Evolutionary conservation across 2,113 vertebrate species (phyloP), one percentile per base, ranked within the genome.

Genomic region (Globicephala melas): DNA sequence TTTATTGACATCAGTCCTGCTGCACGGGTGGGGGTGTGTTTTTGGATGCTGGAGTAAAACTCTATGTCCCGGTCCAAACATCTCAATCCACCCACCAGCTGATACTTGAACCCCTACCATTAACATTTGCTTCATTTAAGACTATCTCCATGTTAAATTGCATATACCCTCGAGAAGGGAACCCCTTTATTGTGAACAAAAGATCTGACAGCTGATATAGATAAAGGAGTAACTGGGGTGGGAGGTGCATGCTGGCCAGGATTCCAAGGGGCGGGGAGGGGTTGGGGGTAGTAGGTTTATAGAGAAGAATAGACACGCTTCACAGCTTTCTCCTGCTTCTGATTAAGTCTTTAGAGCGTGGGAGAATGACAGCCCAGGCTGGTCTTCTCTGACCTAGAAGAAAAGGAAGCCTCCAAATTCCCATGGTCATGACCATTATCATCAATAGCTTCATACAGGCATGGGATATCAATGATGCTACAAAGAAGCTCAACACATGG

Each of bases 131-230:
- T 80, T 71, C 38, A 71, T 96, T 93, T 68, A 84, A 71, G 76
- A 89, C 55, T 41, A 11, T 71, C 83, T 91, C 41, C 60, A 70
- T 84, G 31, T 89, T 74, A 89, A 86, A 94, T 36, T 76, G 62
- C 60, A 82, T 67, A 86, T 14, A 55, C 17, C 25, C 44, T 63
- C 79, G 73, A 89, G 77, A 91, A 77, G 67, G 62, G 79, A 93
- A 60, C 70, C 65, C 58, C 36, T 89, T 89, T 65, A 58, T n/a
- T 44, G 12, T 31, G 50, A 93, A 76, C 76, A 77, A 89, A 96
- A 91, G 81, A 53, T 91, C 38, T 60, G 65, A 89, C 41, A 73
- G 94, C 67, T 77, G 96, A 93, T 71, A 67, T 38, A 74, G 94
- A 95, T 92, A 89, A 82, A 85, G 25, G 5, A 93, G 21, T 41